phyloP scores from a whole-genome alignment of 2,888 invertebrate species.

The Petrolisthes cinctipes region DNA sequence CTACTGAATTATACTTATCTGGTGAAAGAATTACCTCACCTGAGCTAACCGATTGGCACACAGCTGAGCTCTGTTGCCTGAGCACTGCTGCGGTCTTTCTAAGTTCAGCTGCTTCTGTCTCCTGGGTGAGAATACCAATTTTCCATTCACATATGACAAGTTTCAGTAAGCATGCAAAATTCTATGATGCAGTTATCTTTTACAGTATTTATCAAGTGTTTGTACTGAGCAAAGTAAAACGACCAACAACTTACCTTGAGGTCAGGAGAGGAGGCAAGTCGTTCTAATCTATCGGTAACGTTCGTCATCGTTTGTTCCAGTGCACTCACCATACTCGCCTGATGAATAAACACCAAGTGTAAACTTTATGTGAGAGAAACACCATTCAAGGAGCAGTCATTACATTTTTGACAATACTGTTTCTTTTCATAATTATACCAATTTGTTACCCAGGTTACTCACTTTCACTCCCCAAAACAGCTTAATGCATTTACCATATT shows the following conservation, averaged over 20 bases:
- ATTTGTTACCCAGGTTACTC: too few relatives aligned
- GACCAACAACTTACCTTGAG: conserved; percentile 48
- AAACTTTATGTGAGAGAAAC: too few relatives aligned
- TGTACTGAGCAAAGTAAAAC: too few relatives aligned
- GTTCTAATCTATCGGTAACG: conserved; percentile 53
- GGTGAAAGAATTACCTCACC: conserved; percentile 26
- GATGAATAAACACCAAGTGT: conserved; percentile 69
- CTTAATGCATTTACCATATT: too few relatives aligned
- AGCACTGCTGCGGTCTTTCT: conserved; percentile 50
- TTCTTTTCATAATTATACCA: too few relatives aligned
- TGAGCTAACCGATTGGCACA: conserved; percentile 58
- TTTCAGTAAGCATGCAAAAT: too few relatives aligned
- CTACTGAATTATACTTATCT: neutral
- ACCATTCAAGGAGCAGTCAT: too few relatives aligned
- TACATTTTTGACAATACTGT: too few relatives aligned
- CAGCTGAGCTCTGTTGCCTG: conserved; percentile 56
- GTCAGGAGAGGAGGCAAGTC: conserved; percentile 61
- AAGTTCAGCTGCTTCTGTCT: conserved; percentile 53
- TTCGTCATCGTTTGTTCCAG: conserved; percentile 56
- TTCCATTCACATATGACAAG: too few relatives aligned
- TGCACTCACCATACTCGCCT: conserved; percentile 56
- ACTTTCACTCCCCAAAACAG: too few relatives aligned
- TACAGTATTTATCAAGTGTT: too few relatives aligned
- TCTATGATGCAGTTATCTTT: too few relatives aligned
- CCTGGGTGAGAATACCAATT: conserved; percentile 12